phyloP scores from a whole-genome alignment of 2,888 invertebrate species.

The Nephrotoma guestfalica region DNA sequence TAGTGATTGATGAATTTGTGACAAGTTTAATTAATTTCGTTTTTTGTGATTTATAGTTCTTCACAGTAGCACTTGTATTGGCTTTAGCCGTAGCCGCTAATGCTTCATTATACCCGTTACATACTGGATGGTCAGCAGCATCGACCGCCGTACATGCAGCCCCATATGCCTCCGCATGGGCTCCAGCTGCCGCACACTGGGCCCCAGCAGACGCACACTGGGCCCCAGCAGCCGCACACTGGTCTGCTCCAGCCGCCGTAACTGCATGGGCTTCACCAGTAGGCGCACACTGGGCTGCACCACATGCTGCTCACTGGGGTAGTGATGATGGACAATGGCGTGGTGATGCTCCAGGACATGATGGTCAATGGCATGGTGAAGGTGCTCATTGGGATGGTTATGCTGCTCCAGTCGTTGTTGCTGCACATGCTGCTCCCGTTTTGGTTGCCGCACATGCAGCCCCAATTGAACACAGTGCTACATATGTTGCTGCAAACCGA shows the following conservation, averaged over 20 bases:
- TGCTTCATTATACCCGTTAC: constrained; percentile 23
- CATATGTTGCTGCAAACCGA: constrained; percentile 30
- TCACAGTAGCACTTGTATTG: constrained; percentile 28
- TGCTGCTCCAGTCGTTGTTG: constrained; percentile 24
- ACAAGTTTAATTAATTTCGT: not conserved
- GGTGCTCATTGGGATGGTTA: not conserved
- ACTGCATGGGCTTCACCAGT: constrained; percentile 15
- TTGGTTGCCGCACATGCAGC: constrained; percentile 30
- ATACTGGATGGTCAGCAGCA: not conserved
- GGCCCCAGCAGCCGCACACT: constrained; percentile 12
- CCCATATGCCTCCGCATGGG: not conserved
- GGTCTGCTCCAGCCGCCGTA: constrained; percentile 6
- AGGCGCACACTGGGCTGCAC: constrained; percentile 14
- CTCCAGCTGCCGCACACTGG: no score
- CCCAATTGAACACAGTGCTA: constrained; percentile 28
- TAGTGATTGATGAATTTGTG: not conserved
- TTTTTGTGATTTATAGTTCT: constrained; percentile 18
- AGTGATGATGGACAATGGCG: constrained; percentile 7
- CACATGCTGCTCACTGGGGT: constrained; percentile 14
- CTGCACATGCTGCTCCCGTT: constrained; percentile 27
- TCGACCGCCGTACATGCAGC: not conserved
- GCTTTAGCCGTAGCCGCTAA: constrained; percentile 27
- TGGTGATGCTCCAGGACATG: not conserved
- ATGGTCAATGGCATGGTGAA: not conserved
- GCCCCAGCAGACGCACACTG: not conserved